Base-by-base conservation (phyloP, 2,113 vertebrate species). In the Bujurquina vittata region DNA sequence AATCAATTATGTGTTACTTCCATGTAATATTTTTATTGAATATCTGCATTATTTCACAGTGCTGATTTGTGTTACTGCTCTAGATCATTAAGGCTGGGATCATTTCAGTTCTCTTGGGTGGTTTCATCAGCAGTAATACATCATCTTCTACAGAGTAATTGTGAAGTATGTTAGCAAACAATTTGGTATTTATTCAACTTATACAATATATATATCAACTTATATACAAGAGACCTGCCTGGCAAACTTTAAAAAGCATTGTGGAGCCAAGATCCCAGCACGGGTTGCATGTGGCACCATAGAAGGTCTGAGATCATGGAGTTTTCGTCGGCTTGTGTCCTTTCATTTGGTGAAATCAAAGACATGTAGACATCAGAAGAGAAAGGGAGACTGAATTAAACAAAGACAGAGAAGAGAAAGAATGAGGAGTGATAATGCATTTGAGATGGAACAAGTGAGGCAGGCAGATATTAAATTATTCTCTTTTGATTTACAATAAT, bases 381-480 rank as follows among this genome's bases (percentile, higher is more conserved):
- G 55, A 40, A 55, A 78, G 23, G 18, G 43, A 76, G 59, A 52
- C 43, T 15, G 22, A 86, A 43, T 78, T 81, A 87, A 79, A 88
- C 81, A 88, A 77, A 85, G 80, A 65, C 57, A 90, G 26, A 69
- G 49, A 80, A 43, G 26, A 5, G 52, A 46, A 57, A 83, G 49
- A 87, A 84, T 54, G 54, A 83, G 3, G 23, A 80, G 78, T 29
- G 55, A 87, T 65, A 17, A 43, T 49, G 26, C 29, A 87, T 72
- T 33, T 83, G 78, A 59, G 40, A 54, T 55, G 40, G 56, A 83
- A 63, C 5, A 40, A 81, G 69, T 26, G 40, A 77, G 62, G 5
- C 14, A 61, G 77, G 61, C 84, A 74, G 61, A 58, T 87, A 75
- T 87, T 92, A 84, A 92, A 91, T 90, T 82, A 91, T 90, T 92